These are phyloP conservation scores for Scolanthus callimorphus DNA, from an alignment of 92 coral and sea anemone species.

Conservation along the genomic window DNA sequence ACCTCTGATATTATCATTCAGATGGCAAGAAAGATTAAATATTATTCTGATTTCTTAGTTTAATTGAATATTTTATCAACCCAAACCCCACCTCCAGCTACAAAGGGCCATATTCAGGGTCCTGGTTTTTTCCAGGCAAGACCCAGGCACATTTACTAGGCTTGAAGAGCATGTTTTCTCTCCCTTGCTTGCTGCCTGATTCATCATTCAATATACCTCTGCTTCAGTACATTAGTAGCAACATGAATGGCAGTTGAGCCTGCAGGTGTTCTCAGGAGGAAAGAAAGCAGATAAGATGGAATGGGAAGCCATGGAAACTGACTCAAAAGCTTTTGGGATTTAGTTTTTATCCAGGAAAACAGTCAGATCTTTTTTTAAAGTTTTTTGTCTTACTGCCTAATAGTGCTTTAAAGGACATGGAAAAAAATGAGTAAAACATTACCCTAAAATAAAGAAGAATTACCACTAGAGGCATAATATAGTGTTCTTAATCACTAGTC, in stretches of 20 bases:
- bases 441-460: neutral
- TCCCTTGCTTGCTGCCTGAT: no score
- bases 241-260: neutral
- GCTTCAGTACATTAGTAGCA: no score
- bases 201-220: no score
- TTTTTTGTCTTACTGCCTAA: no score
- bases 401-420: no score
- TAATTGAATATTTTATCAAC: slow-evolving; percentile 5
- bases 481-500: neutral
- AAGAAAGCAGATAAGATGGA: slow-evolving; percentile 10
- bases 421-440: neutral
- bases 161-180: no score
- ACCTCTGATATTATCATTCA: slow-evolving; percentile 9
- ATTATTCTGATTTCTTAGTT: slow-evolving; percentile 2
- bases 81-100: neutral
- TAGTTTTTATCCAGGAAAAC: neutral
- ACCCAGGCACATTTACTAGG: no score
- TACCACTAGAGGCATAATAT: neutral
- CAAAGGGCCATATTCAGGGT: no score
- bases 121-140: no score
- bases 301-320: slow-evolving; percentile 14
- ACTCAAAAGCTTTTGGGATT: neutral
- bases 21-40: slow-evolving; percentile 4
- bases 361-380: no score
- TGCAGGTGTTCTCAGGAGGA: slow-evolving; percentile 17